Percentiles rank a stretch among this genome's conserved stretches.
Conservation (phyloP, 2,888 invertebrate species). For the Amaurobius ferox region DNA sequence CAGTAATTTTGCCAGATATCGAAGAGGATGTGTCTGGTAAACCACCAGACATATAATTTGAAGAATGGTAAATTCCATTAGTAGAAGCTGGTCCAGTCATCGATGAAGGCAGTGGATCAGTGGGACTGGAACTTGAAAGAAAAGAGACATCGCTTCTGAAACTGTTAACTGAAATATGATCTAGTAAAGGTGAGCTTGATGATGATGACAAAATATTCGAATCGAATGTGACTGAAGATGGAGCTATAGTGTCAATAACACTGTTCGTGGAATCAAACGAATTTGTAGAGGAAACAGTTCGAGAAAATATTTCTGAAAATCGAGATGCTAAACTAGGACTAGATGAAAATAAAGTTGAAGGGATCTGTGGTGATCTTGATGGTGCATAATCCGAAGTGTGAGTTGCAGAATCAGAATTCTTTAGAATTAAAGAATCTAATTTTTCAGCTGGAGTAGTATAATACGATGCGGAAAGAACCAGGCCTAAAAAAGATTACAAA, state of each 20-base stretch:
- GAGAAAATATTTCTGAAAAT: background rate
- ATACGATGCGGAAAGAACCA: background rate
- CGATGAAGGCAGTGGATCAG: background rate
- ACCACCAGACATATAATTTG: background rate
- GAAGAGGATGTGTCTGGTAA: background rate
- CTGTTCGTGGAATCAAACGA: background rate
- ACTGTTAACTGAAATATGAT: background rate
- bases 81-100: background rate
- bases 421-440: background rate
- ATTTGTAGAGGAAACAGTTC: background rate
- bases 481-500: background rate
- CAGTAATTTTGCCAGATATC: background rate
- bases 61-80: background rate
- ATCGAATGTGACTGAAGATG: too few relatives aligned
- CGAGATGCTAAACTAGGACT: background rate
- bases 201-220: background rate
- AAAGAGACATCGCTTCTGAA: background rate
- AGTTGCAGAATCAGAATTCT: background rate
- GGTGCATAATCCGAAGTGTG: background rate
- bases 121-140: background rate
- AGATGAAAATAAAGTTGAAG: background rate
- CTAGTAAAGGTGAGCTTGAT: background rate
- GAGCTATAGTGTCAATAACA: background rate
- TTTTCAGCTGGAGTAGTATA: background rate
- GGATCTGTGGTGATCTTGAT: background rate